These are phyloP conservation scores for Sphinx pinastri DNA, from an alignment of 2,888 invertebrate genomes.

Conservation along the genomic window DNA sequence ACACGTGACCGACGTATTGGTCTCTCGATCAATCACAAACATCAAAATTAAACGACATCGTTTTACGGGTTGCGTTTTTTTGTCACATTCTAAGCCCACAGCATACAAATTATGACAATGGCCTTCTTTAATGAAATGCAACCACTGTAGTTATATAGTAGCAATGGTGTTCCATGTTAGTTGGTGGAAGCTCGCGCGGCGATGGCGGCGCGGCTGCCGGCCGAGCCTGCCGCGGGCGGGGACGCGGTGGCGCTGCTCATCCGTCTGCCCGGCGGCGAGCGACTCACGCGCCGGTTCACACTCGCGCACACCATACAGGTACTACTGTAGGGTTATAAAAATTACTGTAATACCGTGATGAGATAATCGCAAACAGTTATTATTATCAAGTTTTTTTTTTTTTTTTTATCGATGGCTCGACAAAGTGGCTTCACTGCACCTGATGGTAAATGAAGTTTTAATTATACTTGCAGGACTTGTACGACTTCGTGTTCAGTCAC, in stretches of 20 bases:
- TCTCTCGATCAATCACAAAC: too few relatives aligned
- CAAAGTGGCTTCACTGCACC: too few relatives aligned
- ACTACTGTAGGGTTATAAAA: constrained; percentile 40
- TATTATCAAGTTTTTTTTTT: too few relatives aligned
- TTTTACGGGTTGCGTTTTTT: too few relatives aligned
- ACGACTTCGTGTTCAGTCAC: constrained; percentile 98
- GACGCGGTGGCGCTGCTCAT: constrained; percentile 93
- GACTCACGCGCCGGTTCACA: constrained; percentile 94
- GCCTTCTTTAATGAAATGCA: too few relatives aligned
- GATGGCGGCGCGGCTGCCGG: constrained; percentile 86
- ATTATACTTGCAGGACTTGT: constrained; percentile 89
- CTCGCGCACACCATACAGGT: constrained; percentile 92
- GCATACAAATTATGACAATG: not conserved
- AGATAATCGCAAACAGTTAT: too few relatives aligned
- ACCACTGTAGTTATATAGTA: not conserved
- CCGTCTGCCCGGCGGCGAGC: constrained; percentile 94
- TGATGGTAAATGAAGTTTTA: too few relatives aligned
- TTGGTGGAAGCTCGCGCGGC: constrained; percentile 87
- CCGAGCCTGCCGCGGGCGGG: constrained; percentile 89
- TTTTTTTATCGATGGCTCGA: too few relatives aligned
- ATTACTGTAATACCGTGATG: too few relatives aligned
- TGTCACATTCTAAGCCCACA: too few relatives aligned
- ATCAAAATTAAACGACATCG: too few relatives aligned
- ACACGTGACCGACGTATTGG: too few relatives aligned
- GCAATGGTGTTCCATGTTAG: constrained; percentile 50